Evolutionary conservation across 64 coral and sea anemone species (phyloP).

Genomic region (Pocillopora verrucosa): DNA sequence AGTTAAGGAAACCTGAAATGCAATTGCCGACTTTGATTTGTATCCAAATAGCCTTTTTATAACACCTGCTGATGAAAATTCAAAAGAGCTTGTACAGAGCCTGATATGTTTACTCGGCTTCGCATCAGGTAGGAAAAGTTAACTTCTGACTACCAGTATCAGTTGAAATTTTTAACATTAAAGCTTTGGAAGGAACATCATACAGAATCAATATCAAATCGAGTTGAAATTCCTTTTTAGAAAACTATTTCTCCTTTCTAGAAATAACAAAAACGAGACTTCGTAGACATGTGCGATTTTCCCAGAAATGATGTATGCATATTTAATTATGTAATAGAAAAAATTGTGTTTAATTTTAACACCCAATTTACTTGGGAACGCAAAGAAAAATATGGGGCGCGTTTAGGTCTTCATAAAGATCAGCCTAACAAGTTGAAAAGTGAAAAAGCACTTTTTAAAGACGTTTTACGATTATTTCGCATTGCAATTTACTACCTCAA

Average conservation of each 20-base stretch:
- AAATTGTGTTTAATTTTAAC: no score
- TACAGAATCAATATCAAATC: not conserved
- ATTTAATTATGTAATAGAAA: not conserved
- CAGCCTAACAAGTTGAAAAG: no score
- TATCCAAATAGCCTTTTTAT: not conserved
- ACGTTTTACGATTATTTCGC: no score
- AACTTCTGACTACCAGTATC: not conserved
- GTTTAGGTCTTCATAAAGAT: no score
- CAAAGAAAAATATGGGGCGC: no score
- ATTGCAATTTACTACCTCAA: no score
- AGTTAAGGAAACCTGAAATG: no score
- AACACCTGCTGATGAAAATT: not conserved
- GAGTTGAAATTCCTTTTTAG: not conserved
- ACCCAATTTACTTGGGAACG: no score
- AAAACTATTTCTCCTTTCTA: not conserved
- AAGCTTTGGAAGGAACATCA: not conserved
- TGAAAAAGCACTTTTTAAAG: no score
- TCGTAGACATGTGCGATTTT: conserved; percentile 5
- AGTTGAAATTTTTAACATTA: not conserved
- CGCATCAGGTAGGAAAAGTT: not conserved
- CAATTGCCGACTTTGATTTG: not conserved
- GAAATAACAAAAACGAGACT: not conserved
- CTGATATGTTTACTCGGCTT: not conserved
- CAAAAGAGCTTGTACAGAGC: not conserved
- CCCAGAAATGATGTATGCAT: not conserved